These are phyloP conservation scores for Leptinotarsa texana DNA, from an alignment of 1,140 invertebrate species.

Conservation along the genomic window DNA sequence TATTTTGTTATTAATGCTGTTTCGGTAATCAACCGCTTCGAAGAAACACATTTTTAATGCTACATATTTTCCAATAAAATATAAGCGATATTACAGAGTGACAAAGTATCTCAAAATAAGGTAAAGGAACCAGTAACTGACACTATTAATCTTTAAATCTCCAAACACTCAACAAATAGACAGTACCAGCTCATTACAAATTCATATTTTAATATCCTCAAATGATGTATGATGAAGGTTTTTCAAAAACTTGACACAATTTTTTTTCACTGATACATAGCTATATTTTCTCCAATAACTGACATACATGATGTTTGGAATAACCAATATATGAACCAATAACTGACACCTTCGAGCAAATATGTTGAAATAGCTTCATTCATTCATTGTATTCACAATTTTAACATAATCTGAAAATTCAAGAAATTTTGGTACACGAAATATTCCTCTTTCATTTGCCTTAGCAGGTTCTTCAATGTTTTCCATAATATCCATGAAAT, in stretches of 20 bases:
- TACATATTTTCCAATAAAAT: no score
- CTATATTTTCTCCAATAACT: background rate
- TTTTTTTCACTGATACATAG: background rate
- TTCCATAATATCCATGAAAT: slow-evolving; percentile 8
- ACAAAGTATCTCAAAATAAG: no score
- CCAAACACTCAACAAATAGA: background rate
- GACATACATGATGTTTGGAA: background rate
- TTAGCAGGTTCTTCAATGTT: slow-evolving; percentile 15
- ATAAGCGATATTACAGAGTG: no score
- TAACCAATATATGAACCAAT: background rate
- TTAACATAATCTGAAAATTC: slow-evolving; percentile 4
- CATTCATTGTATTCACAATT: background rate
- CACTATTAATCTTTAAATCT: no score
- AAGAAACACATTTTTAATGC: no score
- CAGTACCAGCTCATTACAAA: background rate
- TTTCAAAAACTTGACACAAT: background rate
- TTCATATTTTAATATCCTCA: background rate
- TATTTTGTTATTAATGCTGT: no score
- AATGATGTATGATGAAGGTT: background rate
- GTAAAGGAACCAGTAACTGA: no score
- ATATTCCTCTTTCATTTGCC: slow-evolving; percentile 7
- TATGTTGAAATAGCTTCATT: background rate
- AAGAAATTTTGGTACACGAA: slow-evolving; percentile 3
- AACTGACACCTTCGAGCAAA: background rate
- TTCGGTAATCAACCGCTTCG: no score